A percentile compares a stretch with the other conserved stretches of the same genome.
These are phyloP conservation scores for Brachionichthys hirsutus DNA, from an alignment of 2,113 vertebrate genomes.

Conservation along the genomic window DNA sequence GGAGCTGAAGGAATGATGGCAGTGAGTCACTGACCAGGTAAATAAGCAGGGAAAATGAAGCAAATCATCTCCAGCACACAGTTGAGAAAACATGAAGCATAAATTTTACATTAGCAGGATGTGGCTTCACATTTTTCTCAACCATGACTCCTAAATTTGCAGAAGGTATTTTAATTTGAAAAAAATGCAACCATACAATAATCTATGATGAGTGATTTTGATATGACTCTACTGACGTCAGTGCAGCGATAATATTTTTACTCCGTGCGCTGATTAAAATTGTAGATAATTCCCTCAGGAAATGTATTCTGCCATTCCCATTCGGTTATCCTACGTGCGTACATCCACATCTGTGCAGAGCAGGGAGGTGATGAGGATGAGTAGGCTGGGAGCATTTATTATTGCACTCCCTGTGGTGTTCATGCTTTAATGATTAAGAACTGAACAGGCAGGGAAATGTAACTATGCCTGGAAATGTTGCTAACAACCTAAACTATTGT, in stretches of 20 bases:
- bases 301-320: no score
- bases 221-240: neutral
- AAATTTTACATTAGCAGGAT: neutral
- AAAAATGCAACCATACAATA: no score
- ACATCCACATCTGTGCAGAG: conserved; percentile 15
- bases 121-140: no score
- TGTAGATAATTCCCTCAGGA: neutral
- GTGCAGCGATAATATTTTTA: neutral
- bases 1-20: conserved; percentile 46
- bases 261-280: neutral
- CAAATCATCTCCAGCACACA: neutral
- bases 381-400: conserved; percentile 7
- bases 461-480: no score
- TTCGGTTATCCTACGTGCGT: neutral
- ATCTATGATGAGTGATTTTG: neutral
- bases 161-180: no score
- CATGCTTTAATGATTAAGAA: neutral
- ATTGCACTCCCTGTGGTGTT: neutral
- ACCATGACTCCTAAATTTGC: no score
- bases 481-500: no score
- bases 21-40: conserved; percentile 52
- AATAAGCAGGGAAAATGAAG: conserved; percentile 26
- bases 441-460: no score
- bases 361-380: conserved; percentile 6
- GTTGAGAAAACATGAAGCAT: neutral